phyloP scores from a whole-genome alignment of 2,888 invertebrate genomes.

The Cotesia congregata region DNA sequence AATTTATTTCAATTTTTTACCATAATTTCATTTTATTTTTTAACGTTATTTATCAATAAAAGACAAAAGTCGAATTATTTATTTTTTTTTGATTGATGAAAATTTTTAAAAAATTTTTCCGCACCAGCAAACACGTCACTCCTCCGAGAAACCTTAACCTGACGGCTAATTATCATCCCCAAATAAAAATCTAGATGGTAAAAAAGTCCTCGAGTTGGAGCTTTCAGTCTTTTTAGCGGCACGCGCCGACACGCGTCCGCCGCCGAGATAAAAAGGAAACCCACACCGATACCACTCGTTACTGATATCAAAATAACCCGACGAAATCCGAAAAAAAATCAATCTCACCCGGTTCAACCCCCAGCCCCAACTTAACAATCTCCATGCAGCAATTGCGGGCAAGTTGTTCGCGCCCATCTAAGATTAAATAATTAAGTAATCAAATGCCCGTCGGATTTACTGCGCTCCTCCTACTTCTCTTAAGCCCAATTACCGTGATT shows the following conservation, averaged over 20 bases:
- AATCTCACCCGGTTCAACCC: background rate
- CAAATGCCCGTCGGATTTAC: slow-evolving; percentile 40
- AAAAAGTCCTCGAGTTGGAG: slow-evolving; percentile 38
- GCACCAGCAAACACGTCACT: background rate
- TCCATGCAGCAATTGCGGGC: background rate
- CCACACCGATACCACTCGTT: slow-evolving; percentile 52
- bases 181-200: slow-evolving; percentile 1
- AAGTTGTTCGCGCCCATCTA: slow-evolving; percentile 32
- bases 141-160: slow-evolving; percentile 66
- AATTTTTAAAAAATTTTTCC: background rate
- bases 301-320: slow-evolving; percentile 45
- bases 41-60: too few species aligned
- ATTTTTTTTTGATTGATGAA: too few species aligned
- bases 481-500: slow-evolving; percentile 35
- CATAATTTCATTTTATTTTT: too few species aligned
- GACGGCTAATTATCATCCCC: slow-evolving; percentile 68
- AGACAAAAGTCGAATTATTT: too few species aligned
- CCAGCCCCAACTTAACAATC: too few species aligned
- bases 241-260: slow-evolving; percentile 68
- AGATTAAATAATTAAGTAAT: slow-evolving; percentile 42
- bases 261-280: slow-evolving; percentile 61
- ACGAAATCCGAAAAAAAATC: slow-evolving; percentile 43
- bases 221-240: slow-evolving; percentile 61
- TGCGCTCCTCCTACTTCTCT: slow-evolving; percentile 34
- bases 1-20: background rate